Evolutionary conservation across 2,888 invertebrate genomes (phyloP), one percentile per base, ranked within the genome.

Genomic region (Meandrusa payeni): DNA sequence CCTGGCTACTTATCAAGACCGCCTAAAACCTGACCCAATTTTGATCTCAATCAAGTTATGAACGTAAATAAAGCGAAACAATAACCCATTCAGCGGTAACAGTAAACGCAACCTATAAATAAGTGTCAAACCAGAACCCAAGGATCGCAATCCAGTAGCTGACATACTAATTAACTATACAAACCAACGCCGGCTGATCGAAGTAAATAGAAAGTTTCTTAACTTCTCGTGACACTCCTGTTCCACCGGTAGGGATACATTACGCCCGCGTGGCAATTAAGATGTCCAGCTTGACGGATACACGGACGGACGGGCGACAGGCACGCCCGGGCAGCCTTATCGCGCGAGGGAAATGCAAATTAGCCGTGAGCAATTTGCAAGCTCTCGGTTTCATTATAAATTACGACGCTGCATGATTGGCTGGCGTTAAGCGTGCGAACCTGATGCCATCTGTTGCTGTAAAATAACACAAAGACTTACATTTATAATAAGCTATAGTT

Each of bases 261-360:
- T 51, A 48, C 46, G 41, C 50, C 50, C 54, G 48, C 53, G 49
- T 51, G 52, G 61, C 58, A 64, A 67, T 67, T 63, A 65, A 61
- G 55, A 60, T 63, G 64, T 67, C 65, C 46, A 46, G 7, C 20
- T 34, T 48, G 59, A 52, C 54, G 48, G 53, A 54, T 48, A 51
- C 56, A 50, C 49, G 52, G 52, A 50, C 54, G 52, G 52, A 50
- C 54, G 52, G 19, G 29, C 23, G 37, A 42, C 47, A 38, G 41
- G 37, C 10, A 19, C 15, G 23, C 36, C 32, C 26, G 26, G 23
- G 13, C 19, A 28, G 33, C 28, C 7, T 45, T 46, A 46, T 46
- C 46, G 46, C 41, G 19, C 10, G 24, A 43, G 28, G 33, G 17
- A 27, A 29, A 47, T 47, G 46, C 34, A 29, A 42, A 47, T 47